phyloP scores from a whole-genome alignment of 2,888 invertebrate genomes.

The Formica aserva region DNA sequence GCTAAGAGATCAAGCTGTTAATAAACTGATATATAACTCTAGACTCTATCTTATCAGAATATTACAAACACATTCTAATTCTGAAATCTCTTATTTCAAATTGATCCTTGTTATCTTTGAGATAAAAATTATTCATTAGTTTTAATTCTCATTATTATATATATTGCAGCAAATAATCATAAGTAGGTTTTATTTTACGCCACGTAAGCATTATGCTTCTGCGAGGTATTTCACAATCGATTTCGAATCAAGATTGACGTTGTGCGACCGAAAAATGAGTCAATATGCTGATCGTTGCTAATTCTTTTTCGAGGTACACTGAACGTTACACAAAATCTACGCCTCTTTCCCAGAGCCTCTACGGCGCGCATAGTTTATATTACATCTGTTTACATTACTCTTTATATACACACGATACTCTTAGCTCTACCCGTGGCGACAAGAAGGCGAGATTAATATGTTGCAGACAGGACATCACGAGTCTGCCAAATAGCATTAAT shows the following conservation, averaged over 20 bases:
- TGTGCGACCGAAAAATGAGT: neutral
- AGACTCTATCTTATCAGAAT: neutral
- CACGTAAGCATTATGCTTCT: neutral
- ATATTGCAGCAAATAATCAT: neutral
- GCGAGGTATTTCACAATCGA: constrained; percentile 7
- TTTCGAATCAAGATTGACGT: constrained; percentile 17
- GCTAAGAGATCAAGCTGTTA: neutral
- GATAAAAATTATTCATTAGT: neutral
- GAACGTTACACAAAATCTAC: neutral
- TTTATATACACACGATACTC: constrained; percentile 51
- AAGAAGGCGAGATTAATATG: constrained; percentile 60
- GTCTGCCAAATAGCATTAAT: constrained; percentile 4
- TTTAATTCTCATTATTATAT: neutral
- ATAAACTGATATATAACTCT: neutral
- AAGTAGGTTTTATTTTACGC: neutral
- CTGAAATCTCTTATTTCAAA: neutral
- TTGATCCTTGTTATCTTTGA: neutral
- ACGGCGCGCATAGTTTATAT: constrained; percentile 61
- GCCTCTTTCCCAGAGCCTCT: constrained; percentile 67
- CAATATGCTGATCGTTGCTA: constrained; percentile 34
- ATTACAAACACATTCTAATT: neutral
- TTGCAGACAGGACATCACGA: constrained; percentile 52
- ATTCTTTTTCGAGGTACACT: constrained; percentile 54
- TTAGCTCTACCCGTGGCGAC: constrained; percentile 61
- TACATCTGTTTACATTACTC: constrained; percentile 70